Conservation (phyloP, 2,113 vertebrate species). For the Phocoena sinus region DNA sequence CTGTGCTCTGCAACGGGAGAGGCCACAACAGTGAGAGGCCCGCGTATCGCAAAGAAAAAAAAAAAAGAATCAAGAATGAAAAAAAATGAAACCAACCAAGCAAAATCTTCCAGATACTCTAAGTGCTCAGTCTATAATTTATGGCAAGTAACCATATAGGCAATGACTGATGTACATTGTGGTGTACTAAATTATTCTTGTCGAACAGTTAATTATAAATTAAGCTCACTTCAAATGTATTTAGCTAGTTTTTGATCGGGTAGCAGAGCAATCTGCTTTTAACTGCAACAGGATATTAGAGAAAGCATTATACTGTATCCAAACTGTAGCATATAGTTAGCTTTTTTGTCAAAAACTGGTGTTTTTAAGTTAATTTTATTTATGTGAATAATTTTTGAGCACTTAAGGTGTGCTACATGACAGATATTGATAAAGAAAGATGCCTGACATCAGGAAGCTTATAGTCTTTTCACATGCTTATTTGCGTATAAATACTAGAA, state of each 20-base stretch:
- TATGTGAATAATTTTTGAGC: neutral
- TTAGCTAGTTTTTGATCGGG: neutral
- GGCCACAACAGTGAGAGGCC: too few relatives aligned
- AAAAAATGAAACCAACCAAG: neutral
- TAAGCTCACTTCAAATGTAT: neutral
- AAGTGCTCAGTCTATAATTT: neutral
- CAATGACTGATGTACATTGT: neutral
- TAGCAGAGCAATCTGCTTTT: conserved; percentile 6
- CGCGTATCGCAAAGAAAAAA: too few relatives aligned
- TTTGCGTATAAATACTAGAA: neutral
- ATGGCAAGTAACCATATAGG: neutral
- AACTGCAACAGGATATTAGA: neutral
- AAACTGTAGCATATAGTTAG: neutral
- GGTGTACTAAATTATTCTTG: neutral
- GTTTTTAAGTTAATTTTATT: neutral
- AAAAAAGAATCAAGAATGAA: neutral
- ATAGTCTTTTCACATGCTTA: neutral
- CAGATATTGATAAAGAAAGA: neutral
- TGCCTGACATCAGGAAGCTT: neutral
- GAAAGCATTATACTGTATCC: neutral
- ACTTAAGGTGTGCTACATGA: neutral
- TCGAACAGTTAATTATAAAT: neutral
- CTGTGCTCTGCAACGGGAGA: too few relatives aligned
- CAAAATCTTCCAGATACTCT: neutral
- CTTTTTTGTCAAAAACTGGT: neutral